Conservation (phyloP, 2,888 invertebrate genomes). For the Adelognathus sp. region DNA sequence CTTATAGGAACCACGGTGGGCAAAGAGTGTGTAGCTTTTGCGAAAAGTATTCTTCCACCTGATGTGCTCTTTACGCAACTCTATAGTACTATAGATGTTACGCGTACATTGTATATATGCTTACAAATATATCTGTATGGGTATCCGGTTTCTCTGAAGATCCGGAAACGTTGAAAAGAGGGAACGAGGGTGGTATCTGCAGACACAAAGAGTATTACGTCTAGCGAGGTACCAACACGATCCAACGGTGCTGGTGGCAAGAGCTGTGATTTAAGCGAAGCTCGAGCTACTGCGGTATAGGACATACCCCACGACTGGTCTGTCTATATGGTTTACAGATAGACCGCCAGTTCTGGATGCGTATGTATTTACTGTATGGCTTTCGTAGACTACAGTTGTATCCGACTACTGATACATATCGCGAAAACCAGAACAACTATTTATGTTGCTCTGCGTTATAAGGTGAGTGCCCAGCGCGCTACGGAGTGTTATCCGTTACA, state of each 20-base stretch:
- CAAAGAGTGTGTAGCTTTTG: slow-evolving; percentile 43
- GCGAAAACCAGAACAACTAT: slow-evolving; percentile 30
- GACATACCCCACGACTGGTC: slow-evolving; percentile 35
- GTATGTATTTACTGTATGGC: neutral
- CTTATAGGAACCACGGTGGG: slow-evolving; percentile 1
- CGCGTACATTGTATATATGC: neutral
- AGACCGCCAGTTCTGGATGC: neutral
- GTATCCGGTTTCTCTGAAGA: slow-evolving; percentile 23
- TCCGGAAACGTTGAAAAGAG: slow-evolving; percentile 45
- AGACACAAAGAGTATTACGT: slow-evolving; percentile 30
- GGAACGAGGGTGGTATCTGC: slow-evolving; percentile 24
- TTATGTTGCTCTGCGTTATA: slow-evolving; percentile 47
- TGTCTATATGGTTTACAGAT: slow-evolving; percentile 30
- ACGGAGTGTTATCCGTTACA: slow-evolving; percentile 47
- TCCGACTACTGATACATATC: slow-evolving; percentile 28
- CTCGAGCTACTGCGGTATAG: slow-evolving; percentile 33
- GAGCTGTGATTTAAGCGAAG: slow-evolving; percentile 52
- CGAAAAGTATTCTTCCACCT: slow-evolving; percentile 33
- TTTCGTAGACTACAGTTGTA: neutral
- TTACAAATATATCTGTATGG: neutral
- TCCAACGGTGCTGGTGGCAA: slow-evolving; percentile 44
- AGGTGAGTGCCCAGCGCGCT: slow-evolving; percentile 47
- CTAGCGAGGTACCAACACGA: slow-evolving; percentile 11
- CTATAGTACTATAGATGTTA: neutral
- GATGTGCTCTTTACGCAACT: neutral